Base-by-base conservation (phyloP, 2,113 vertebrate species). In the Hemichromis elongatus region DNA sequence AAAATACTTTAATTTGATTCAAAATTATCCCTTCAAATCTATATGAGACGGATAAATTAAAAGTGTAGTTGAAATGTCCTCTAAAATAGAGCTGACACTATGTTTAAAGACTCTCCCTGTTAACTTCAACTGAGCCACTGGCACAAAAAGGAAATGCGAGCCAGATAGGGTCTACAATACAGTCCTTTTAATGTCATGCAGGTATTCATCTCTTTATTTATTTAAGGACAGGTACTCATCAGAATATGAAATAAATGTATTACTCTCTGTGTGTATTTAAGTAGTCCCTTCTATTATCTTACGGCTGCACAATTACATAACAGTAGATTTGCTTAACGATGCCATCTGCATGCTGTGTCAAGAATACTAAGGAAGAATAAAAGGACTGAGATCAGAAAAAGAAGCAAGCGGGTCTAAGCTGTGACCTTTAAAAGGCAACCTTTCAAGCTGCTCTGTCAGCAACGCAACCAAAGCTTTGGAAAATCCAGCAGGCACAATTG, bases 401-500 rank as follows among this genome's bases (percentile, higher is more conserved):
- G 55, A 79, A 86, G 73, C 88, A 86, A 86, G 88, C 63, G 26
- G 59, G 82, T 89, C 80, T 18, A 52, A 9, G 85, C 56, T 14
- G n/a, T 89, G 93, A 90, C 93, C 90, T 92, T 88, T 57, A 33
- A 33, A 14, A 61, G 79, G 86, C 80, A 28, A 86, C 90, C 92
- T 94, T 92, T 93, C 84, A 87, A 82, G 66, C 80, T 90, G 90
- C 61, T 84, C 88, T 92, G 91, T 89, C 87, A 91, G 47, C 85
- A 86, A 86, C 2, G 88, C 91, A 92, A 94, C 89, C 57, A 91
- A 94, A 89, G 83, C 90, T 88, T 83, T 85, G 87, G 91, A 94
- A 95, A 92, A 61, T 88, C 81, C 86, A 84, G 24, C 35, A 4
- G 54, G 45, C 86, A 92, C 92, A 89, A 93, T 86, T 83, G 88